phyloP scores from a whole-genome alignment of 2,113 vertebrate genomes.

The Sakesphorus luctuosus region DNA sequence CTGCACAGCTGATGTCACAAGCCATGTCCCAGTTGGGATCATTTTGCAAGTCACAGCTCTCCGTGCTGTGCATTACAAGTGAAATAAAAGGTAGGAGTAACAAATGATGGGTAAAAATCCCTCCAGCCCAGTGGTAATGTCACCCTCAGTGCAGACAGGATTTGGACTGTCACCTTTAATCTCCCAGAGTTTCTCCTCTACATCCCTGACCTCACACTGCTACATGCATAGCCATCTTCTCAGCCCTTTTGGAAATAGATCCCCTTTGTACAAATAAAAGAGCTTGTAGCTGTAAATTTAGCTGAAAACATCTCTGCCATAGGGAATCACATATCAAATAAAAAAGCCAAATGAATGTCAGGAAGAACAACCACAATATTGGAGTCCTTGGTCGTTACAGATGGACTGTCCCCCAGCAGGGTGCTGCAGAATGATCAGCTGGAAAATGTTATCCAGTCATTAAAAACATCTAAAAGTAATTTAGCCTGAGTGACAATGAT shows the following conservation, averaged over 20 bases:
- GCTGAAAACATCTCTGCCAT: not conserved
- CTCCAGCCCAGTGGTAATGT: not conserved
- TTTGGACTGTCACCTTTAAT: not conserved
- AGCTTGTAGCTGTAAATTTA: not conserved
- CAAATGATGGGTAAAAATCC: not conserved
- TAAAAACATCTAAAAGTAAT: conserved; percentile 47
- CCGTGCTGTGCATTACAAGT: not conserved
- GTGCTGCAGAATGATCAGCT: not conserved
- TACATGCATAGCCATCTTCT: not conserved
- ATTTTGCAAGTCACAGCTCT: not conserved
- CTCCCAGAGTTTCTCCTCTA: not conserved
- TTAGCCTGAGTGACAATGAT: conserved; percentile 28
- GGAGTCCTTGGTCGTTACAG: not conserved
- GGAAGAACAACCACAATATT: not conserved
- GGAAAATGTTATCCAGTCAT: not conserved
- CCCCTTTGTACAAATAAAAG: not conserved
- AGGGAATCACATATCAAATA: not conserved
- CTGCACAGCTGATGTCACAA: not conserved
- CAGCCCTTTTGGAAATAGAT: not conserved
- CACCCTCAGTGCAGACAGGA: not conserved
- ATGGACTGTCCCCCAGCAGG: conserved; percentile 15
- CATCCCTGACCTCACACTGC: not conserved
- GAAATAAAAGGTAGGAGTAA: not conserved
- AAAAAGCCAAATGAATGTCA: not conserved
- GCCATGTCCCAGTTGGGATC: not conserved